Evolutionary conservation across 2,113 vertebrate genomes (phyloP), one percentile per base, ranked within the genome.

Genomic region (Potamarius usumacintae): DNA sequence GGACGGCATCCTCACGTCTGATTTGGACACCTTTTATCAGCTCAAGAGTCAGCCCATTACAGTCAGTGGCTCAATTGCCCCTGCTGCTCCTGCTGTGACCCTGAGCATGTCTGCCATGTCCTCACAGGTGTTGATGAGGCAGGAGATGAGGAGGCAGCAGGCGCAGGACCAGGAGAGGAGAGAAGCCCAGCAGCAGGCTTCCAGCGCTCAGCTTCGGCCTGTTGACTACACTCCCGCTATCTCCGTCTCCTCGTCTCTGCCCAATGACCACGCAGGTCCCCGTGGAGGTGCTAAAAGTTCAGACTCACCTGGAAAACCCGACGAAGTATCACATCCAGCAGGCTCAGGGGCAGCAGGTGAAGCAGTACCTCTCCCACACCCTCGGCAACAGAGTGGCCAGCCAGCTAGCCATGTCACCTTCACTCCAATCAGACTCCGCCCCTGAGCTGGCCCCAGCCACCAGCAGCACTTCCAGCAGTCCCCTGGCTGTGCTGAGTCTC

Each of bases 81-180:
- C 81, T 34, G 50, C 60, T 42, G 77, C 74, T 83, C 86, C 81
- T 25, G 77, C 82, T 85, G 89, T 82, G 76, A 69, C 89, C 62
- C 86, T 89, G 34, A 55, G 81, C 77, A 81, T 87, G 67, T 48
- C 87, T 77, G 91, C 90, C 11, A 96, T 96, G 92, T 94, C 95
- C 5, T 96, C 96, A 0, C 91, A 96, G 83, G 95, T 98, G 82
- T 92, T 96, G 83, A 92, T 97, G 91, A 94, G 96, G 48, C 97
- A 98, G 94, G 96, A 97, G 92, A 94, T 98, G 88, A 98, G 97
- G 97, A 93, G 96, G 88, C 96, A 96, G 85, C 97, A 97, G 94
- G 94, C 96, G 0, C 95, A 95, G 88, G 96, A 97, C 87, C 96
- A 97, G 92, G 96, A 97, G 92, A 94, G 95, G 85, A 94, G 96